Evolutionary conservation across 2,888 invertebrate species (phyloP), one percentile per base, ranked within the genome.

Genomic region (Sphaerophoria taeniata): DNA sequence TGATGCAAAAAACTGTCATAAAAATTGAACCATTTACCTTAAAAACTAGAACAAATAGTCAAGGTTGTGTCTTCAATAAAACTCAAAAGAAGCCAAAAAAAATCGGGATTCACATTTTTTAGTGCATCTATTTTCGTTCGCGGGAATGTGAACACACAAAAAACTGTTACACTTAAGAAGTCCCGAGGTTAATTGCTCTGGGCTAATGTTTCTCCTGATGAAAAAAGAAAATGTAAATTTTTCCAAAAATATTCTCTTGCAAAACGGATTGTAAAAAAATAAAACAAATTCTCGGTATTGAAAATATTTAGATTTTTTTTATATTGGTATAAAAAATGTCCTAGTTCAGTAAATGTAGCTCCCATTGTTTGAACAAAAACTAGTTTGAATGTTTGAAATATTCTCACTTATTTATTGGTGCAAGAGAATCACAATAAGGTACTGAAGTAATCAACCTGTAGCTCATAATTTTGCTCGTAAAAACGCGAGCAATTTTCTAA

Each of bases 121-220:
- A 69, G 24, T 9, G 14, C 73, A 69, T 34, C 63, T 65, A 79
- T 14, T 55, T 79, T 34, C 6, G 7, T 84, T 84, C 71, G 65
- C 33, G 47, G 84, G 79, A 72, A 24, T 11, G 47, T 14, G 7
- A 24, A 51, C 31, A 60, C 16, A n/a, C 6, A 24, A 34, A 43
- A 73, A 83, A 65, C 47, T 80, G 84, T 67, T 75, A 67, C 75
- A 80, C 67, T 84, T 80, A 75, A 71, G 79, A 72, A 76, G 65
- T 69, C 51, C 60, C 61, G 43, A 55, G 51, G 51, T 31, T 58
- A 69, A 69, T 78, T 65, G 49, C 45, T 55, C 14, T 71, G 12
- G 47, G 45, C 31, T 33, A 24, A 33, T 9, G 33, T 43, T 1
- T 0, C n/a, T 7, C 33, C 6, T 6, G 9, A 43, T 61, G 24